A percentile compares a stretch with the other conserved stretches of the same genome.
phyloP scores from a whole-genome alignment of 1,140 invertebrate genomes.

The Drosophila yakuba region DNA sequence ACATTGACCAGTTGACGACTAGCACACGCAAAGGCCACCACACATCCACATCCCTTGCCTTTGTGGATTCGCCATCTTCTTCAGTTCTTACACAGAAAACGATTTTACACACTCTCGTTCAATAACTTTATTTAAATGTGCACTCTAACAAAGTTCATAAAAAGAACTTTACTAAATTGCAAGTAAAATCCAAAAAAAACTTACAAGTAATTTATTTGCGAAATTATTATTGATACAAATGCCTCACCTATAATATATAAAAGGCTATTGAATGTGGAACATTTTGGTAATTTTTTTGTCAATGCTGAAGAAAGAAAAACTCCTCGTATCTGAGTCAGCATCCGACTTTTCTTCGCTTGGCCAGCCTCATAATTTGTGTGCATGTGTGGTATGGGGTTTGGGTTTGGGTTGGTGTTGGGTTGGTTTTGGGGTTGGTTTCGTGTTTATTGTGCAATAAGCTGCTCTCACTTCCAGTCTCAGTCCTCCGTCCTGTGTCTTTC shows the following conservation, averaged over 20 bases:
- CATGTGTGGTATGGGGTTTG: slow-evolving; percentile 11
- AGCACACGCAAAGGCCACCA: slow-evolving; percentile 31
- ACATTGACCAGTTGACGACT: slow-evolving; percentile 79
- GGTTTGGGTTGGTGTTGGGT: background rate
- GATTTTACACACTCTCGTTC: background rate
- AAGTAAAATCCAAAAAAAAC: too few species aligned
- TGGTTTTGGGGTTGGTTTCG: slow-evolving; percentile 33
- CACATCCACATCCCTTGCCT: slow-evolving; percentile 30
- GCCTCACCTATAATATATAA: too few species aligned
- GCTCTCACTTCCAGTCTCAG: slow-evolving; percentile 37
- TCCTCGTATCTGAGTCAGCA: slow-evolving; percentile 44
- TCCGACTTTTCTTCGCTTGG: slow-evolving; percentile 45
- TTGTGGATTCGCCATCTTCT: slow-evolving; percentile 62
- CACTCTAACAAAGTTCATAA: too few species aligned
- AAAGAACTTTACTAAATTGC: too few species aligned
- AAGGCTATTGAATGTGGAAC: too few species aligned
- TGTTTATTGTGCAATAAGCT: slow-evolving; percentile 82
- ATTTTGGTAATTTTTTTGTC: background rate
- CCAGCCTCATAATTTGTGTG: slow-evolving; percentile 54
- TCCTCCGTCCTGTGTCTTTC: slow-evolving; percentile 2
- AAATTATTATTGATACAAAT: too few species aligned
- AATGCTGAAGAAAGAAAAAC: slow-evolving; percentile 18
- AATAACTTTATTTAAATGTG: too few species aligned
- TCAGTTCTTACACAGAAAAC: slow-evolving; percentile 14
- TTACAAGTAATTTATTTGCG: too few species aligned